phyloP scores from a whole-genome alignment of 2,797 vertebrate species.

The Sandelia bainsii region DNA sequence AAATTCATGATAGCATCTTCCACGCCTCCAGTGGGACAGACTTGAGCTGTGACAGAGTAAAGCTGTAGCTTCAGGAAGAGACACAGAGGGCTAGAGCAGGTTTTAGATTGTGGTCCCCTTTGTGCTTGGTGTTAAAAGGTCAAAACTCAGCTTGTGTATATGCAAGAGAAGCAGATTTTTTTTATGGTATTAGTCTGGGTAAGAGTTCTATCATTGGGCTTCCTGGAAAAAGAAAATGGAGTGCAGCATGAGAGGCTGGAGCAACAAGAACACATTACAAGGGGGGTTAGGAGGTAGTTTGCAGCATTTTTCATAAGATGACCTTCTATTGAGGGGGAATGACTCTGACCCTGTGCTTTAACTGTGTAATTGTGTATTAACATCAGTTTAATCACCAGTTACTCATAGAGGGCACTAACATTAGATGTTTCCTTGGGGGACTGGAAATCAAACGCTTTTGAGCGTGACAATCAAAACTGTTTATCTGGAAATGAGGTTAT shows the following conservation, averaged over 20 bases:
- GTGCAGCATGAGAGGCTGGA: neutral
- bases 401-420: constrained; percentile 13
- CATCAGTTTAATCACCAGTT: constrained; percentile 45
- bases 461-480: constrained; percentile 13
- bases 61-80: constrained; percentile 24
- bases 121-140: constrained; percentile 5
- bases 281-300: constrained; percentile 1
- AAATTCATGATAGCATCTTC: constrained; percentile 16
- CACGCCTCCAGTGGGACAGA: neutral
- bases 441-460: neutral
- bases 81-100: constrained; percentile 1
- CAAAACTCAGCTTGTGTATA: neutral
- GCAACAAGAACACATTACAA: neutral
- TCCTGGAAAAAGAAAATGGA: neutral
- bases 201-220: neutral
- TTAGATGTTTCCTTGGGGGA: constrained; percentile 9
- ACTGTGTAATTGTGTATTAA: constrained; percentile 28
- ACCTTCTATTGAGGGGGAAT: constrained; percentile 13
- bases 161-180: neutral
- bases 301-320: constrained; percentile 6
- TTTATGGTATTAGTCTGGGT: neutral
- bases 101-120: neutral
- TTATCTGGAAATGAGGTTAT: neutral
- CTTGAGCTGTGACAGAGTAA: constrained; percentile 20
- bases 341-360: constrained; percentile 12